Evolutionary conservation across 2,113 vertebrate genomes (phyloP).

Genomic region (Xiphorhynchus elegans): DNA sequence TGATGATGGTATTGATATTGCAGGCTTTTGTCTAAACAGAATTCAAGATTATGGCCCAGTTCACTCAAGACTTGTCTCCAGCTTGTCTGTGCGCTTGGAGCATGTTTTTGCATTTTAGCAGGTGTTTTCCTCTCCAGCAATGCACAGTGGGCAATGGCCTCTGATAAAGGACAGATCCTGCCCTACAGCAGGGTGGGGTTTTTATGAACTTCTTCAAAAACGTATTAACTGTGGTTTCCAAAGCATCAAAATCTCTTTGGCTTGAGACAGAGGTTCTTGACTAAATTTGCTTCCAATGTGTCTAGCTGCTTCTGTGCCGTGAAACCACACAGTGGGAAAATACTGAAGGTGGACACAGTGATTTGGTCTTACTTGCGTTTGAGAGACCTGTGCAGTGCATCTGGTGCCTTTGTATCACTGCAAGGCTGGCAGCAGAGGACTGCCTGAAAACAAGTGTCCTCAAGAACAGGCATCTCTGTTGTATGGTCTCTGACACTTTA

Average conservation of each 20-base stretch:
- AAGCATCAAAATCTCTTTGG: neutral
- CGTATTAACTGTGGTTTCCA: neutral
- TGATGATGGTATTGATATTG: neutral
- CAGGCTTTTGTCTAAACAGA: neutral
- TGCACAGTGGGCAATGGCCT: neutral
- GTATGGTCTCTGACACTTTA: neutral
- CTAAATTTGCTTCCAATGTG: neutral
- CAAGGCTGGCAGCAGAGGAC: neutral
- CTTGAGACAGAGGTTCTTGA: neutral
- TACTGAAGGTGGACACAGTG: neutral
- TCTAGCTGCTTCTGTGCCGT: neutral
- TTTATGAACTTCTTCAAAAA: neutral
- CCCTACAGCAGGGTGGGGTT: neutral
- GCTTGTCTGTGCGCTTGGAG: neutral
- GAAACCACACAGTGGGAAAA: neutral
- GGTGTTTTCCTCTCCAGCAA: neutral
- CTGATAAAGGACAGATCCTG: neutral
- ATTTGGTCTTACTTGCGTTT: neutral
- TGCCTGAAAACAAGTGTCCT: neutral
- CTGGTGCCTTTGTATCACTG: neutral
- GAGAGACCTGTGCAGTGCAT: neutral
- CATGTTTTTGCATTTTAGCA: neutral
- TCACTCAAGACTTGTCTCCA: neutral
- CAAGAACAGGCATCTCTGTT: neutral
- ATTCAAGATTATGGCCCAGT: neutral